phyloP scores from a whole-genome alignment of 2,888 invertebrate species.

The Sepioteuthis lessoniana region DNA sequence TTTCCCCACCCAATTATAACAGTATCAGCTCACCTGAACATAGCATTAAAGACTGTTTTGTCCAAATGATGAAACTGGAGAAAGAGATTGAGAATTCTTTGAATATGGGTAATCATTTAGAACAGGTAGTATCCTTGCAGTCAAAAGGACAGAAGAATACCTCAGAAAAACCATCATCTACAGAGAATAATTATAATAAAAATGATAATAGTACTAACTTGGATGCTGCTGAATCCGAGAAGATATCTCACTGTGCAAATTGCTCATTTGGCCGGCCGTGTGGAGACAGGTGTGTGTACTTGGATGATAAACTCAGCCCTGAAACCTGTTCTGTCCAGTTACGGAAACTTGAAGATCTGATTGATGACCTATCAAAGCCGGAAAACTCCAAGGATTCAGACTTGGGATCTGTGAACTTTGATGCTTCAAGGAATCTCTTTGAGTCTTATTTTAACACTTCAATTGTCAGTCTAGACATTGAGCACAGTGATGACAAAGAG shows the following conservation, averaged over 20 bases:
- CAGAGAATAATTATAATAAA: too few species aligned
- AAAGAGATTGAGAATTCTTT: not conserved
- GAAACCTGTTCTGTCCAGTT: not conserved
- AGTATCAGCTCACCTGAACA: not conserved
- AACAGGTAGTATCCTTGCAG: not conserved
- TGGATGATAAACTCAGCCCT: not conserved
- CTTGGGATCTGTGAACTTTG: not conserved
- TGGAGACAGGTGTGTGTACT: not conserved
- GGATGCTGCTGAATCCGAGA: not conserved
- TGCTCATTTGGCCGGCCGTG: not conserved
- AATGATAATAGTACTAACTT: not conserved
- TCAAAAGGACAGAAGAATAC: not conserved
- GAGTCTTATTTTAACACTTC: not conserved
- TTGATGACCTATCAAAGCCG: not conserved
- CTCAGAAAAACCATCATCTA: not conserved
- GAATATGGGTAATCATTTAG: not conserved
- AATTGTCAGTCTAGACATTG: fast-evolving
- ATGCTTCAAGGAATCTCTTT: not conserved
- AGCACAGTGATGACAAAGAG: not conserved
- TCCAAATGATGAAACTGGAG: not conserved
- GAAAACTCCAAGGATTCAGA: not conserved
- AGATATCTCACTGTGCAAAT: not conserved
- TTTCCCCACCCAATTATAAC: not conserved
- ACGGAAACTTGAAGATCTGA: not conserved
- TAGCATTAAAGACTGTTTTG: not conserved